These are phyloP conservation scores for Drosophila sucinea DNA, from an alignment of 1,140 invertebrate species.

Conservation along the genomic window DNA sequence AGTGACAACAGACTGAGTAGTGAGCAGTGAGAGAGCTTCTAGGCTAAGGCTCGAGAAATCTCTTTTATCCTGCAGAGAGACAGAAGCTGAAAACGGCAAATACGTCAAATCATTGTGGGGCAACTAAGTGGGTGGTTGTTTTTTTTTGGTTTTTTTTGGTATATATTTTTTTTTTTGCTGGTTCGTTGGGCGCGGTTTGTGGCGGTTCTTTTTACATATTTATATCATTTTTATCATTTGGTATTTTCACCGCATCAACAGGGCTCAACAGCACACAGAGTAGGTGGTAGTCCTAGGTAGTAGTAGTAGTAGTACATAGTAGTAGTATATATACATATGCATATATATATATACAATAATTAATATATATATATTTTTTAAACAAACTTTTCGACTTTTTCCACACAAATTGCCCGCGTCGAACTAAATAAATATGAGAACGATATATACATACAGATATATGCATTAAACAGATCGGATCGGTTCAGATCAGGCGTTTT, in stretches of 20 bases:
- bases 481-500: slow-evolving; percentile 14
- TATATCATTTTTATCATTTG: slow-evolving; percentile 23
- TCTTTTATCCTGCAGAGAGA: slow-evolving; percentile 77
- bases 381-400: slow-evolving; percentile 70
- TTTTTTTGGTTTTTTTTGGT: slow-evolving; percentile 24
- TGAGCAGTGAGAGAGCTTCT: slow-evolving; percentile 63
- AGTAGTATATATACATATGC: slow-evolving; percentile 30
- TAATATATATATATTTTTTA: not conserved
- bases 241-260: slow-evolving; percentile 65
- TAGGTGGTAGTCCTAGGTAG: slow-evolving; percentile 38
- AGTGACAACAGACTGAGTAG: slow-evolving; percentile 61
- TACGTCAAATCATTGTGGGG: slow-evolving; percentile 64
- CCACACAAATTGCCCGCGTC: slow-evolving; percentile 81
- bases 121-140: slow-evolving; percentile 34
- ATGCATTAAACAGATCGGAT: slow-evolving; percentile 24
- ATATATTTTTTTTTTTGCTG: slow-evolving; percentile 50
- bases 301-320: slow-evolving; percentile 44
- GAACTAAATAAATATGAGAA: slow-evolving; percentile 51
- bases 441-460: slow-evolving; percentile 44
- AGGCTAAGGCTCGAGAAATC: slow-evolving; percentile 62
- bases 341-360: slow-evolving; percentile 42
- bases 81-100: slow-evolving; percentile 79
- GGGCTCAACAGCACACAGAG: slow-evolving; percentile 63
- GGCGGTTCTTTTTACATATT: slow-evolving; percentile 38
- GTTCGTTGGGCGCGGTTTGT: slow-evolving; percentile 65